These are phyloP conservation scores for Erebia aethiops DNA, from an alignment of 2,888 invertebrate species.

Conservation along the genomic window DNA sequence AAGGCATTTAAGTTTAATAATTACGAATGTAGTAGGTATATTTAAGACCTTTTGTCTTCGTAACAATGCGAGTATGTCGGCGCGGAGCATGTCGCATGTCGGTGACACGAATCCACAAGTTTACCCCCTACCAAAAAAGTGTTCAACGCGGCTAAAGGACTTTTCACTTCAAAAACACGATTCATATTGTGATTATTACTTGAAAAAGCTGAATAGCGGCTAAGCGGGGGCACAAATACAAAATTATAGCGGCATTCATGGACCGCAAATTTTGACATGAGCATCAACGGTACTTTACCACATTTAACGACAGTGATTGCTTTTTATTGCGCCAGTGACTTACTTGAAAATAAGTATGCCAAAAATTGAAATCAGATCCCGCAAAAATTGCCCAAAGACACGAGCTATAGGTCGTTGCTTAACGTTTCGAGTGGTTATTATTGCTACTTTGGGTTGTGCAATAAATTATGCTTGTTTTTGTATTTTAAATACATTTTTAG, in stretches of 20 bases:
- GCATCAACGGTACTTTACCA: slow-evolving; percentile 36
- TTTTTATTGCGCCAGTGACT: slow-evolving; percentile 43
- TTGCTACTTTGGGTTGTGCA: slow-evolving; percentile 34
- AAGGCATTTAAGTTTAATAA: too few relatives aligned
- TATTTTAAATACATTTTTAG: slow-evolving; percentile 12
- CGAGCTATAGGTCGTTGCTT: slow-evolving; percentile 37
- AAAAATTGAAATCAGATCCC: slow-evolving; percentile 40
- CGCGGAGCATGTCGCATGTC: too few relatives aligned
- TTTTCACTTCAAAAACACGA: too few relatives aligned
- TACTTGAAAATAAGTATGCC: slow-evolving; percentile 43
- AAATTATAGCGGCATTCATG: slow-evolving; percentile 55
- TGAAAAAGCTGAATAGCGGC: not conserved
- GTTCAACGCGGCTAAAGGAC: too few relatives aligned
- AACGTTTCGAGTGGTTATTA: slow-evolving; percentile 22
- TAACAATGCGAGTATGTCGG: too few relatives aligned
- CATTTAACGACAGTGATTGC: slow-evolving; percentile 43
- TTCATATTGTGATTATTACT: too few relatives aligned
- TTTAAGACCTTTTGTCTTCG: too few relatives aligned
- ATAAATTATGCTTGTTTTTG: slow-evolving; percentile 19
- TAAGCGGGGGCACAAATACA: not conserved
- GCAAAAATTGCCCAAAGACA: slow-evolving; percentile 44
- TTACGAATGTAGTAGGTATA: too few relatives aligned
- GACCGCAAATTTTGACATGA: slow-evolving; percentile 49
- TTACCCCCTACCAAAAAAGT: too few relatives aligned
- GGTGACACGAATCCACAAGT: too few relatives aligned